A percentile compares a stretch with the other conserved stretches of the same genome.
phyloP scores from a whole-genome alignment of 2,888 invertebrate species.

The Epinotia ramella region DNA sequence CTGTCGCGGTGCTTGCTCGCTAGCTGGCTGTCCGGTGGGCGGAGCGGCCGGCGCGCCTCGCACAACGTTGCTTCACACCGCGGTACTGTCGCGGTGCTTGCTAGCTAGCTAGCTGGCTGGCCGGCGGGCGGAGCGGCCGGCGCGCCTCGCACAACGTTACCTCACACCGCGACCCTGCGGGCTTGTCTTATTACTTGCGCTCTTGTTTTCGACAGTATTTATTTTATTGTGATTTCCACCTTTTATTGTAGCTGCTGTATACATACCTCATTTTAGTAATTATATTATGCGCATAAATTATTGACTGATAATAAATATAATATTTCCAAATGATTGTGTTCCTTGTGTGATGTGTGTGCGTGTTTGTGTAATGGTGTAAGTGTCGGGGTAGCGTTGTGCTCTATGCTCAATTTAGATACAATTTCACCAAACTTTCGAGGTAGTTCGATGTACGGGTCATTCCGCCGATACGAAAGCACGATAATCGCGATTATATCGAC shows the following conservation, averaged over 20 bases:
- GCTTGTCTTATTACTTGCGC: conserved; percentile 61
- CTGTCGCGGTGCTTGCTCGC: conserved; percentile 44
- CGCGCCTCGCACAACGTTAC: conserved; percentile 79
- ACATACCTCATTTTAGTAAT: conserved; percentile 77
- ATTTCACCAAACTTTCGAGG: conserved; percentile 83
- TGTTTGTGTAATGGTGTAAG: conserved; percentile 67
- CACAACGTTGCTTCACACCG: too few relatives aligned
- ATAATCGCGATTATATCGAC: not conserved
- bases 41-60: too few relatives aligned
- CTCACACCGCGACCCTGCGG: conserved; percentile 75
- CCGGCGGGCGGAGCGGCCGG: conserved; percentile 55
- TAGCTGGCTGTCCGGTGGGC: conserved; percentile 47
- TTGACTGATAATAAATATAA: conserved; percentile 78
- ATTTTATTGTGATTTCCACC: conserved; percentile 79
- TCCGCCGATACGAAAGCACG: conserved; percentile 34
- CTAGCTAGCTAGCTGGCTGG: conserved; percentile 47
- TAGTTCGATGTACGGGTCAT: conserved; percentile 72
- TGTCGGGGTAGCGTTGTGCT: conserved; percentile 84
- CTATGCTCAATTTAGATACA: conserved; percentile 85
- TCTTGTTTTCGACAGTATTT: conserved; percentile 81
- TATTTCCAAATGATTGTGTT: conserved; percentile 80
- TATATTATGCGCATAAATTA: conserved; percentile 78
- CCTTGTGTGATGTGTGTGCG: conserved; percentile 78
- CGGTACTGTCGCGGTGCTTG: conserved; percentile 32
- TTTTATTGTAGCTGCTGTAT: conserved; percentile 77